Conservation (phyloP, 1,140 invertebrate genomes). For the Mercenaria mercenaria region DNA sequence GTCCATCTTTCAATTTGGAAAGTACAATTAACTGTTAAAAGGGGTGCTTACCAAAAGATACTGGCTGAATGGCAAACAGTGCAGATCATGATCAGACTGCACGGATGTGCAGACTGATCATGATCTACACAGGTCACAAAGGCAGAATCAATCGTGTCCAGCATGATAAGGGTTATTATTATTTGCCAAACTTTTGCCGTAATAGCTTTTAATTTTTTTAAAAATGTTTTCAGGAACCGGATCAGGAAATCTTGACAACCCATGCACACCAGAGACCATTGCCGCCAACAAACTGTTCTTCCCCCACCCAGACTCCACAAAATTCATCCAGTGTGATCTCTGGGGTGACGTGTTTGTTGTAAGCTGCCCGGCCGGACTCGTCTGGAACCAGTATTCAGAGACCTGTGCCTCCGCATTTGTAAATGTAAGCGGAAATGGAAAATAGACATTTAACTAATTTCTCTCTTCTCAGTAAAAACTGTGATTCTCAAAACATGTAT, state of each 20-base stretch:
- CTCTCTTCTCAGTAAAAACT: neutral
- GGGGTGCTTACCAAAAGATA: too few species aligned
- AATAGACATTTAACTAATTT: constrained; percentile 27
- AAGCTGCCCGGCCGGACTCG: constrained; percentile 70
- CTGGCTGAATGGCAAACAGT: too few species aligned
- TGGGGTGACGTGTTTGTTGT: constrained; percentile 70
- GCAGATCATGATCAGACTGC: too few species aligned
- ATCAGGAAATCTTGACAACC: constrained; percentile 54
- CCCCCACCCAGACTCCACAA: constrained; percentile 72
- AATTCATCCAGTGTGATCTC: constrained; percentile 74
- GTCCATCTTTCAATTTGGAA: too few species aligned
- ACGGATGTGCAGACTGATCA: too few species aligned
- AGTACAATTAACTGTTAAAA: too few species aligned
- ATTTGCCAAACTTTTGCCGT: too few species aligned
- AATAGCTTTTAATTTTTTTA: too few species aligned
- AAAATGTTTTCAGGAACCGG: too few species aligned
- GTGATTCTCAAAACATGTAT: constrained; percentile 32
- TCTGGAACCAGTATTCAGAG: constrained; percentile 71
- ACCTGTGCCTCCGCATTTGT: constrained; percentile 71
- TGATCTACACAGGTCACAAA: too few species aligned
- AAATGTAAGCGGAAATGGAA: neutral
- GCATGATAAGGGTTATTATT: too few species aligned
- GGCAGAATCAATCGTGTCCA: too few species aligned
- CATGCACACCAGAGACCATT: constrained; percentile 65
- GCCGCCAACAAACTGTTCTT: constrained; percentile 72